phyloP scores from a whole-genome alignment of 2,797 vertebrate species.

The Girardinus metallicus region DNA sequence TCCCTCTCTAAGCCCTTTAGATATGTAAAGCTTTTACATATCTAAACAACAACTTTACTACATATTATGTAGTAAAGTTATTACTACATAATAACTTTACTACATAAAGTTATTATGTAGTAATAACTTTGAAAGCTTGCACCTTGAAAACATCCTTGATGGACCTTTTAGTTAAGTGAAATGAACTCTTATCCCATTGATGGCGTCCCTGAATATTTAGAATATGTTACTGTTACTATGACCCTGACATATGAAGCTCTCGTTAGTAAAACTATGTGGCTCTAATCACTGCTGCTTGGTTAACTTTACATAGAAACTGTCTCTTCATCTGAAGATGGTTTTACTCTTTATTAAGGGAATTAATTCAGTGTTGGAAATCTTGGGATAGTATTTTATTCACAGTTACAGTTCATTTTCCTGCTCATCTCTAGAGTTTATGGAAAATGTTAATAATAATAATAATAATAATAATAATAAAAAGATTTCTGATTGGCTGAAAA shows the following conservation, averaged over 20 bases:
- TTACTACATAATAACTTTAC: no score
- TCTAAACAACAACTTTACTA: no score
- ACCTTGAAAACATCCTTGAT: background rate
- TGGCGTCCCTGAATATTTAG: background rate
- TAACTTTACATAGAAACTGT: background rate
- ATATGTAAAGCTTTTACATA: background rate
- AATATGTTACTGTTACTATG: background rate
- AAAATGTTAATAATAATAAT: background rate
- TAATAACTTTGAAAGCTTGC: background rate
- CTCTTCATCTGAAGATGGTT: background rate
- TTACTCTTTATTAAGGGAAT: background rate
- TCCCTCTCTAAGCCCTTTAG: background rate
- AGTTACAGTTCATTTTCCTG: background rate
- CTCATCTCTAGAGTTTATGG: background rate
- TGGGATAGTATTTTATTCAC: background rate
- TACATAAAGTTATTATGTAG: no score
- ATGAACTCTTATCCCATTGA: background rate
- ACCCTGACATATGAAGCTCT: background rate
- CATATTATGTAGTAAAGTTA: no score
- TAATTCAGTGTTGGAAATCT: background rate
- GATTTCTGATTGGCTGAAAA: background rate
- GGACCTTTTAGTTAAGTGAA: background rate
- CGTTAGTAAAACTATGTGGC: background rate
- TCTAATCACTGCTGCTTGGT: background rate
- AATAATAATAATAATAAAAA: no score